These are phyloP conservation scores for Goniozus legneri DNA, from an alignment of 1,140 invertebrate genomes.

Conservation along the genomic window DNA sequence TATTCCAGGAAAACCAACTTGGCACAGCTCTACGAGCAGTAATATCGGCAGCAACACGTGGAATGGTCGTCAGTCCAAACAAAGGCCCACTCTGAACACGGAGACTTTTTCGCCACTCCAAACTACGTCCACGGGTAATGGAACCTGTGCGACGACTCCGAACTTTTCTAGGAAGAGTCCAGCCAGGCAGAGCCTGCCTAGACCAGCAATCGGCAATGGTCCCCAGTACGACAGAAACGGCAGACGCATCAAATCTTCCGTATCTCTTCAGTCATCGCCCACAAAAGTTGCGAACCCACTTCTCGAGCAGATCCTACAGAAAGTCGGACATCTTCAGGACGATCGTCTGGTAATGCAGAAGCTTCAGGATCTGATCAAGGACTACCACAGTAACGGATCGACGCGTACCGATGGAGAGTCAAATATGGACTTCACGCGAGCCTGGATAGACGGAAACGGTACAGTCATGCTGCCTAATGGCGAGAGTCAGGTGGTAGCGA, in stretches of 20 bases:
- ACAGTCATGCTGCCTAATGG: slow-evolving; percentile 51
- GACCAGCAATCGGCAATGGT: slow-evolving; percentile 46
- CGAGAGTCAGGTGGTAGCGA: slow-evolving; percentile 39
- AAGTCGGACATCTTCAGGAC: slow-evolving; percentile 66
- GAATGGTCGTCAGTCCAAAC: slow-evolving; percentile 61
- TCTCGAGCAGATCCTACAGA: slow-evolving; percentile 68
- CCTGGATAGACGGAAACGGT: slow-evolving; percentile 72
- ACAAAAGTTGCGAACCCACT: slow-evolving; percentile 62
- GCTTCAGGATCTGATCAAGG: slow-evolving; percentile 66
- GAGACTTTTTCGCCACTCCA: slow-evolving; percentile 60
- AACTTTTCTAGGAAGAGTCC: slow-evolving; percentile 63
- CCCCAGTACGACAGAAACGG: slow-evolving; percentile 58
- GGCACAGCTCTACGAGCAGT: slow-evolving; percentile 25
- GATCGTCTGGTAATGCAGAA: slow-evolving; percentile 67
- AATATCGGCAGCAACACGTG: slow-evolving; percentile 71
- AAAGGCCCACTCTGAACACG: slow-evolving; percentile 60
- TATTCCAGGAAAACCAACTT: slow-evolving; percentile 20
- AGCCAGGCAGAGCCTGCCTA: slow-evolving; percentile 61
- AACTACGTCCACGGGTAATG: slow-evolving; percentile 9
- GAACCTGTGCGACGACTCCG: slow-evolving; percentile 40
- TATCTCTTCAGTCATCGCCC: slow-evolving; percentile 60
- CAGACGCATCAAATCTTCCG: slow-evolving; percentile 47
- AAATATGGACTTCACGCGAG: slow-evolving; percentile 66
- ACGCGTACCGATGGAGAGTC: slow-evolving; percentile 53
- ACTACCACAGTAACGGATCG: slow-evolving; percentile 51